Evolutionary conservation across 2,113 vertebrate genomes (phyloP).

Genomic region (Zootoca vivipara): DNA sequence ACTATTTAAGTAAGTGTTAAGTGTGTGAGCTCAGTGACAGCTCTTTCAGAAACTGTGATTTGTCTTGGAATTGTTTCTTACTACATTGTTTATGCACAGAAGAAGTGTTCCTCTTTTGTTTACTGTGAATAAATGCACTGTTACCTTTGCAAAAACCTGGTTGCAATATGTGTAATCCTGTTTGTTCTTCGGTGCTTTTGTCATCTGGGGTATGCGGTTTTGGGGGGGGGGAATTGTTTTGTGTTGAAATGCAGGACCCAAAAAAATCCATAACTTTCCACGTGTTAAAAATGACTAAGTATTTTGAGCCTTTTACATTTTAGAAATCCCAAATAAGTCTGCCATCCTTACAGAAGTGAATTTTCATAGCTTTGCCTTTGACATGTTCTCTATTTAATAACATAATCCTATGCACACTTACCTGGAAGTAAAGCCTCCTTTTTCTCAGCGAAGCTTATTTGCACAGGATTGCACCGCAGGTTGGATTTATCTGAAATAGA

Average conservation of each 20-base stretch:
- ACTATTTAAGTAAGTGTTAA: constrained; percentile 74
- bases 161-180: constrained; percentile 35
- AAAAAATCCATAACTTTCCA: not conserved
- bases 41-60: constrained; percentile 67
- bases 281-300: no score
- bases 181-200: constrained; percentile 12
- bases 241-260: not conserved
- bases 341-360: not conserved
- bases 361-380: not conserved
- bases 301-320: not conserved
- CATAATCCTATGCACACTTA: not conserved
- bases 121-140: constrained; percentile 72
- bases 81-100: constrained; percentile 66
- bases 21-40: constrained; percentile 58
- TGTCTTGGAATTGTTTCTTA: constrained; percentile 62
- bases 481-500: not conserved
- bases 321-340: not conserved
- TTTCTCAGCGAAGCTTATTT: not conserved
- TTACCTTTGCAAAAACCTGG: constrained; percentile 50
- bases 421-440: no score
- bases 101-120: constrained; percentile 63
- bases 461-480: not conserved
- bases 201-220: not conserved
- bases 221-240: not conserved
- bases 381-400: not conserved